Evolutionary conservation across 2,797 vertebrate genomes (phyloP), one percentile per base, ranked within the genome.

Genomic region (Tamandua tetradactyla): DNA sequence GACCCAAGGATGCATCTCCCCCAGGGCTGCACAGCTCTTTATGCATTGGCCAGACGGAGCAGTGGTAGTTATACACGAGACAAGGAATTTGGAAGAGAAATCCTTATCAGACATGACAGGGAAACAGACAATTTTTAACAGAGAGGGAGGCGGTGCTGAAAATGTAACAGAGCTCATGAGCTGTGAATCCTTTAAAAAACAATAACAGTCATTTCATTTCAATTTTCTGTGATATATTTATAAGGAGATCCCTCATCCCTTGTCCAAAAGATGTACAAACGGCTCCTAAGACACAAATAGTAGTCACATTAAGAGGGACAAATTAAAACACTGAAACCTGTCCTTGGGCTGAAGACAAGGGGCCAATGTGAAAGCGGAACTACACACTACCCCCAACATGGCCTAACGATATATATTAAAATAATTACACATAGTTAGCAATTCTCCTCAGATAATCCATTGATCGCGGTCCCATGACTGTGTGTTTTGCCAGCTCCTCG

Each of bases 351-450:
- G 64, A 76, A 95, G 92, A 96, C 61, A 93, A 80, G 75, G 81
- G 94, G 96, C 89, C 88, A 89, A 55, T 93, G 68, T 94, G 71
- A 85, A 94, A 94, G 44, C 64, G 35, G 84, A 81, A 71, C 18
- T 55, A 72, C 42, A 52, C 13, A 49, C 49, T 42, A 94, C 55
- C n/a, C n/a, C 89, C 79, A 95, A 86, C 88, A 91, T 66, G 22
- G 74, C 80, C 85, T 96, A 95, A 96, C 89, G 88, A 96, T 95
- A 87, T 44, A 61, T 68, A 94, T 97, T 95, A 95, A 84, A 96
- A 95, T 95, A 96, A 97, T 96, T 95, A 94, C 35, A 89, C 32
- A 8, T 42, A 72, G 61, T 95, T 94, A 94, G 64, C 27, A 61
- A 69, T 97, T 96, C 93, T 95, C 61, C 37, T 87, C 68, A 64